phyloP scores from a whole-genome alignment of 37 sponge, comb jelly and placozoan genomes.

The Axinella damicornis region DNA sequence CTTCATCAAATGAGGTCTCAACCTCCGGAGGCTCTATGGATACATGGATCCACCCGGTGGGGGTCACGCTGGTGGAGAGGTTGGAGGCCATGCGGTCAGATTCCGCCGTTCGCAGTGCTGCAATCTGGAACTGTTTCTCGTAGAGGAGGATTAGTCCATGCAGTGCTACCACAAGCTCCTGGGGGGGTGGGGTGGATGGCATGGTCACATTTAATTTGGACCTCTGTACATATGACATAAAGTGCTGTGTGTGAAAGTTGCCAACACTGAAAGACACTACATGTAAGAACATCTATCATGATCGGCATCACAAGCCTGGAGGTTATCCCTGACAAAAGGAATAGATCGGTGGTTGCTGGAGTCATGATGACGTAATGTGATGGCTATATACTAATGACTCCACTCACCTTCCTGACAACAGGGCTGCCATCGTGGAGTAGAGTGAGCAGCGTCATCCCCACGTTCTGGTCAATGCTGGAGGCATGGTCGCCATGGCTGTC shows the following conservation, averaged over 20 bases:
- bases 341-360: no score
- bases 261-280: not conserved
- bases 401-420: constrained; percentile 84
- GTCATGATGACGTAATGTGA: no score
- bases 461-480: constrained; percentile 77
- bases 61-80: constrained; percentile 70
- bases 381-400: no score
- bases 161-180: constrained; percentile 92
- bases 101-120: constrained; percentile 60
- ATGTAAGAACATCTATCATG: no score
- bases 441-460: constrained; percentile 65
- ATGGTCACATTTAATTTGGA: no score
- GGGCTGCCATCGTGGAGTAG: constrained; percentile 82
- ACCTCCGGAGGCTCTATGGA: constrained; percentile 38
- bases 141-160: constrained; percentile 77
- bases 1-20: constrained; percentile 24
- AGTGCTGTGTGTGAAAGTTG: no score
- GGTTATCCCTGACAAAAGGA: no score
- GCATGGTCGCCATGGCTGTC: constrained; percentile 59
- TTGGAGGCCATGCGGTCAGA: constrained; percentile 26
- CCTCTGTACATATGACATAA: no score
- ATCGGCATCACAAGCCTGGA: no score
- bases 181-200: not conserved
- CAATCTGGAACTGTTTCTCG: constrained; percentile 86
- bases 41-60: constrained; percentile 82